Evolutionary conservation across 2,888 invertebrate species (phyloP).

Genomic region (Drepana falcataria): DNA sequence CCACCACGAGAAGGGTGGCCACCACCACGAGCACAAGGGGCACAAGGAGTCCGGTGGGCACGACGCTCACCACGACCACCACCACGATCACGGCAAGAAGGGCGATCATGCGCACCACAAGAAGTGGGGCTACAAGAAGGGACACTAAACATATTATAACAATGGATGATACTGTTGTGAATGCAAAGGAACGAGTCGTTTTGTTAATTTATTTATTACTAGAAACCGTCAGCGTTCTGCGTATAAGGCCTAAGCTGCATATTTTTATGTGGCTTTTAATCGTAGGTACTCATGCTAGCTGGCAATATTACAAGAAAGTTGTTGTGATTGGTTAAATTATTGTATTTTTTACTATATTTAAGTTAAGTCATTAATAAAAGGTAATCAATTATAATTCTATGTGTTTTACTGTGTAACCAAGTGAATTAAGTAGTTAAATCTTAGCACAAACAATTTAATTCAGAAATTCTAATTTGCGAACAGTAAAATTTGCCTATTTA

Average conservation of each 20-base stretch:
- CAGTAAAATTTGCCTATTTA: too few species aligned
- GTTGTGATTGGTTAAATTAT: background rate
- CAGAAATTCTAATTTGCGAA: too few species aligned
- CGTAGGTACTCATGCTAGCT: background rate
- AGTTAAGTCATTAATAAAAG: background rate
- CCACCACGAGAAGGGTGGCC: constrained; percentile 87
- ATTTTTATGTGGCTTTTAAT: background rate
- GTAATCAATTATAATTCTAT: background rate
- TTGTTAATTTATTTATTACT: constrained; percentile 3
- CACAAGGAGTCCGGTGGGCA: constrained; percentile 89
- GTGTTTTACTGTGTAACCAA: background rate
- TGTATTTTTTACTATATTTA: background rate
- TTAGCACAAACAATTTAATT: background rate
- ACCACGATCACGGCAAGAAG: constrained; percentile 87
- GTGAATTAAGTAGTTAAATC: background rate
- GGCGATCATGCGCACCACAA: constrained; percentile 89
- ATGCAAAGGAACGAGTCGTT: background rate
- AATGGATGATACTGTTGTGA: background rate
- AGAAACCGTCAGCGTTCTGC: background rate
- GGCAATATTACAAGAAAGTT: background rate
- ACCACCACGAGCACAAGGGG: constrained; percentile 88
- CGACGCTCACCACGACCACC: constrained; percentile 86
- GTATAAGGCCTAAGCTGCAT: background rate
- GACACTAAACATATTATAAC: constrained; percentile 39
- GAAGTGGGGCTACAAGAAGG: constrained; percentile 84